Evolutionary conservation across 2,888 invertebrate genomes (phyloP).

Genomic region (Tetragonisca angustula): DNA sequence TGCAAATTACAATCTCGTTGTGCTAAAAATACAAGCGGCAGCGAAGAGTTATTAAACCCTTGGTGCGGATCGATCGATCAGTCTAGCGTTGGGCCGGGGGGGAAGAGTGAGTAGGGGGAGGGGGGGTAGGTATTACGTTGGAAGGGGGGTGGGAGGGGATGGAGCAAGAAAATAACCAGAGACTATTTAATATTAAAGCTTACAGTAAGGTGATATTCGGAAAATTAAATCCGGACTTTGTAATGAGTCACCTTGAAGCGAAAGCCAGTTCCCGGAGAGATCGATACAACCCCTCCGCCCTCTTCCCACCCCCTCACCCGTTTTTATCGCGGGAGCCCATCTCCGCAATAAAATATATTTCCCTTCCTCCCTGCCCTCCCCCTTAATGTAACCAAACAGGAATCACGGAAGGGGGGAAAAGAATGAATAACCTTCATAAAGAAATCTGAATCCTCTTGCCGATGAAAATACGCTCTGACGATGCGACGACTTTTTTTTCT

Average conservation of each 20-base stretch:
- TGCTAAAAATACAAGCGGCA: constrained; percentile 18
- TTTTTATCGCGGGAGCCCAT: constrained; percentile 38
- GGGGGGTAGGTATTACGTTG: not conserved
- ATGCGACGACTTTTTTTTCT: not conserved
- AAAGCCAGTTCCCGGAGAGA: constrained; percentile 27
- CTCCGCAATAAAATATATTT: constrained; percentile 48
- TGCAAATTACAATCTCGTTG: constrained; percentile 27
- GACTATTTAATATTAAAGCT: constrained; percentile 42
- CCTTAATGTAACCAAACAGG: constrained; percentile 30
- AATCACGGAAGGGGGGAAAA: not conserved
- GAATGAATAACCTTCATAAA: constrained; percentile 26
- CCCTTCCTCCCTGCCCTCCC: not conserved
- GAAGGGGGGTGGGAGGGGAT: not conserved
- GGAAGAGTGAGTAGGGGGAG: too few relatives aligned
- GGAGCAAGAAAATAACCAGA: constrained; percentile 24
- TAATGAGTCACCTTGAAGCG: constrained; percentile 39
- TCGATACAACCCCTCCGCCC: constrained; percentile 43
- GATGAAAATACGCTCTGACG: constrained; percentile 3
- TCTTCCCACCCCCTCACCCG: not conserved
- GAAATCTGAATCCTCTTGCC: not conserved
- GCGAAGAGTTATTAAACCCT: constrained; percentile 45
- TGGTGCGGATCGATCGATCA: constrained; percentile 27
- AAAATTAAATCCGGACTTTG: constrained; percentile 53
- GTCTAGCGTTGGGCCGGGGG: not conserved
- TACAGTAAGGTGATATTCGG: constrained; percentile 38